phyloP scores from a whole-genome alignment of 1,140 invertebrate species.

The Lanistes nyassanus region DNA sequence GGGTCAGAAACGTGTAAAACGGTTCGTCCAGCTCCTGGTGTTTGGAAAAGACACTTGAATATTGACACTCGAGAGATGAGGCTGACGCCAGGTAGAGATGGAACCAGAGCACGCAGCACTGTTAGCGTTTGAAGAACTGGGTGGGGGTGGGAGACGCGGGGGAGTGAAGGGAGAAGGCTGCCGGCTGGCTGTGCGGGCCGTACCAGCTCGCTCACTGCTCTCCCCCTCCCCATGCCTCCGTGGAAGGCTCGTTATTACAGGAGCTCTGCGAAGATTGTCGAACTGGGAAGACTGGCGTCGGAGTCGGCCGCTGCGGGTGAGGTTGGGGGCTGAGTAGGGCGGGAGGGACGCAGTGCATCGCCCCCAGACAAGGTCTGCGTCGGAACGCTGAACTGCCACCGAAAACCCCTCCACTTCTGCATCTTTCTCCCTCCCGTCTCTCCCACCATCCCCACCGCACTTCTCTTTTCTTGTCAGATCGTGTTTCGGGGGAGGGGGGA shows the following conservation, averaged over 20 bases:
- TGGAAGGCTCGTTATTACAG: not conserved
- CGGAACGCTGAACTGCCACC: not conserved
- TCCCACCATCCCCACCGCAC: not conserved
- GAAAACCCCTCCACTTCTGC: not conserved
- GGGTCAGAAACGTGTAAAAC: too few species aligned
- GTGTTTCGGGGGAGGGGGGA: too few species aligned
- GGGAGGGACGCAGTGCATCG: not conserved
- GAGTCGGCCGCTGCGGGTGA: not conserved
- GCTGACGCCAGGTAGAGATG: not conserved
- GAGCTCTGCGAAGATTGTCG: not conserved
- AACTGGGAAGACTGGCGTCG: not conserved
- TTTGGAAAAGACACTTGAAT: too few species aligned
- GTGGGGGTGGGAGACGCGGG: not conserved
- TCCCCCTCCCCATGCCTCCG: not conserved
- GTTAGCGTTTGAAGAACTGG: not conserved
- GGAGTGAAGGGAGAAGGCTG: not conserved
- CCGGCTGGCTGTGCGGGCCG: not conserved
- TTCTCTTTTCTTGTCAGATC: constrained; percentile 1
- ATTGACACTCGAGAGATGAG: too few species aligned
- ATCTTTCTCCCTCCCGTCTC: not conserved
- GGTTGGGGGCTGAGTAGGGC: not conserved
- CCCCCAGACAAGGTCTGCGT: not conserved
- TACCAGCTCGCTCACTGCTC: not conserved
- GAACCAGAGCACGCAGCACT: constrained; percentile 9
- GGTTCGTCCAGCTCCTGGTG: too few species aligned